These are phyloP conservation scores for Tokudaia muenninki DNA, from an alignment of 2,797 vertebrate species.

Conservation along the genomic window DNA sequence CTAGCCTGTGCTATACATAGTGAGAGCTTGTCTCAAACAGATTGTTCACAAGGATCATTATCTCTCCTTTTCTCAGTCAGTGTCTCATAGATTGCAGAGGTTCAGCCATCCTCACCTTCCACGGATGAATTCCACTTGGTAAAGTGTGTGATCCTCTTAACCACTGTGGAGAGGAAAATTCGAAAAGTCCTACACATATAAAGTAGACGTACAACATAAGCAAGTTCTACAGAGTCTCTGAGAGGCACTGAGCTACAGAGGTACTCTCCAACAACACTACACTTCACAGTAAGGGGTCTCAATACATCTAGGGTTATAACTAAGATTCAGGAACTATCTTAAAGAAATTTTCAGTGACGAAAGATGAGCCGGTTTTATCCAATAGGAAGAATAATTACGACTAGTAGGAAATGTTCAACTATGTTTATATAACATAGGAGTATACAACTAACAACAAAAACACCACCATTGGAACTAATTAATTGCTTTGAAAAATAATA, in stretches of 20 bases:
- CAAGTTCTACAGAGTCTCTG: not conserved
- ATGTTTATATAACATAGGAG: not conserved
- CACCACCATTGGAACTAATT: not conserved
- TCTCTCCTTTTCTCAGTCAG: not conserved
- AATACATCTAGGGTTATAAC: not conserved
- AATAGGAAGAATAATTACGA: not conserved
- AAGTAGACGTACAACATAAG: not conserved
- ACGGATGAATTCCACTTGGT: not conserved
- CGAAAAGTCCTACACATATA: not conserved
- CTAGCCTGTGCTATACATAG: not conserved
- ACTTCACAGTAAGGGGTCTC: not conserved
- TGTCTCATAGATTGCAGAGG: not conserved
- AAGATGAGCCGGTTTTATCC: not conserved
- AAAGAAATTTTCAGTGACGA: not conserved
- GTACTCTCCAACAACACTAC: no score
- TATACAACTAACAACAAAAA: not conserved
- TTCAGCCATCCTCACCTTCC: not conserved
- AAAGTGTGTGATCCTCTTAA: no score
- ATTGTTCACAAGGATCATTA: not conserved
- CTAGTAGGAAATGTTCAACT: not conserved
- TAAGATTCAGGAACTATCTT: not conserved
- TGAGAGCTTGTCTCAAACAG: not conserved
- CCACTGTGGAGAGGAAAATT: not conserved
- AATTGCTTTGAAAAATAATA: slow-evolving; percentile 5
- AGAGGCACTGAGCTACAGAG: not conserved